These are phyloP conservation scores for Cichladusa arquata DNA, from an alignment of 2,113 vertebrate genomes.

Conservation along the genomic window DNA sequence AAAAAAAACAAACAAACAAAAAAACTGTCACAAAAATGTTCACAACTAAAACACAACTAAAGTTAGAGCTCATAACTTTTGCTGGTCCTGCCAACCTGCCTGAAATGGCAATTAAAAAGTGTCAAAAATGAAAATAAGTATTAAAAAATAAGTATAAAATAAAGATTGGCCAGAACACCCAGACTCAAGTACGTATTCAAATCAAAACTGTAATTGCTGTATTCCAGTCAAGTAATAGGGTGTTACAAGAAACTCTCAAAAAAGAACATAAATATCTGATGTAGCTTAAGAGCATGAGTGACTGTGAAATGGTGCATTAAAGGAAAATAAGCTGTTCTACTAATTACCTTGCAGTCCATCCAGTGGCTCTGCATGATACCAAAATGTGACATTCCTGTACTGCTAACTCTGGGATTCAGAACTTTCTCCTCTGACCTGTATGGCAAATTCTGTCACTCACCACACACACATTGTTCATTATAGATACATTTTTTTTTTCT, in stretches of 20 bases:
- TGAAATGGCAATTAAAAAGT: not conserved
- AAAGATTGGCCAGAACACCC: not conserved
- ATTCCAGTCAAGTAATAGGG: not conserved
- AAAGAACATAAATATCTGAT: not conserved
- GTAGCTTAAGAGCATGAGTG: not conserved
- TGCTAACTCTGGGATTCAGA: not conserved
- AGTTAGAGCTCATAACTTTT: not conserved
- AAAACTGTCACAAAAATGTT: not conserved
- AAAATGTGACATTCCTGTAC: not conserved
- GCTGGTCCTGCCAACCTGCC: not conserved
- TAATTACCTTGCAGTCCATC: not conserved
- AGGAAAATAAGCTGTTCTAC: not conserved
- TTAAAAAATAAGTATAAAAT: not conserved
- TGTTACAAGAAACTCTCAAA: not conserved
- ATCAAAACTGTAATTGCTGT: not conserved
- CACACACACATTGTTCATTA: not conserved
- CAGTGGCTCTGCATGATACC: not conserved
- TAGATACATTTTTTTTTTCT: not conserved
- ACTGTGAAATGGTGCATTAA: not conserved
- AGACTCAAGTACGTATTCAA: not conserved
- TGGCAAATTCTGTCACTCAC: not conserved
- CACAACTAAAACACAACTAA: not conserved
- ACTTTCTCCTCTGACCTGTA: not conserved
- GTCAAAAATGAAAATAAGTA: not conserved
- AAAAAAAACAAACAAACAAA: not conserved